These are phyloP conservation scores for Miltochrista miniata DNA, from an alignment of 2,888 invertebrate species.

Conservation along the genomic window DNA sequence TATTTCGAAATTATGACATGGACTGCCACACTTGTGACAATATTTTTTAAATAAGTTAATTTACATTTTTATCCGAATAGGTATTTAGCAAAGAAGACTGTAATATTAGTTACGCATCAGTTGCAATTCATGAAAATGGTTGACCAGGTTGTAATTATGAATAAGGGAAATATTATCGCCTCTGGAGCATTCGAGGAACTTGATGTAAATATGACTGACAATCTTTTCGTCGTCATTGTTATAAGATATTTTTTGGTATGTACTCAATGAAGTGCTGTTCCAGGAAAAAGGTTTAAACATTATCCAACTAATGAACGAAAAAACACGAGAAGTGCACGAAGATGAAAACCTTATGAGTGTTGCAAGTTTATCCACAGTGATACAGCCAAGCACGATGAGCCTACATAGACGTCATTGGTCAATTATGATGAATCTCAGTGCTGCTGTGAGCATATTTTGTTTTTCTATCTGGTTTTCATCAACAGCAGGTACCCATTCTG, in stretches of 20 bases:
- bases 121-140: constrained; percentile 89
- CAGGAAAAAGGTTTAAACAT: constrained; percentile 64
- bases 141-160: constrained; percentile 81
- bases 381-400: constrained; percentile 58
- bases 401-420: constrained; percentile 58
- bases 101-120: constrained; percentile 92
- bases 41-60: background rate
- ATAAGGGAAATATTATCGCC: constrained; percentile 65
- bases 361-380: constrained; percentile 40
- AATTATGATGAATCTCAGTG: constrained; percentile 54
- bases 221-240: background rate
- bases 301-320: constrained; percentile 67
- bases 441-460: constrained; percentile 44
- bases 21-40: no score
- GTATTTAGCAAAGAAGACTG: constrained; percentile 86
- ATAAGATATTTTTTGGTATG: background rate
- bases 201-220: constrained; percentile 48
- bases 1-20: no score
- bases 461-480: background rate
- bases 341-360: constrained; percentile 43
- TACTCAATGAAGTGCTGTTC: background rate
- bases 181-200: constrained; percentile 66
- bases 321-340: constrained; percentile 61
- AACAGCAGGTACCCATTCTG: no score
- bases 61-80: constrained; percentile 42